Percentiles rank a stretch among this genome's conserved stretches.
phyloP scores from a whole-genome alignment of 2,888 invertebrate genomes.

The Tuta absoluta region DNA sequence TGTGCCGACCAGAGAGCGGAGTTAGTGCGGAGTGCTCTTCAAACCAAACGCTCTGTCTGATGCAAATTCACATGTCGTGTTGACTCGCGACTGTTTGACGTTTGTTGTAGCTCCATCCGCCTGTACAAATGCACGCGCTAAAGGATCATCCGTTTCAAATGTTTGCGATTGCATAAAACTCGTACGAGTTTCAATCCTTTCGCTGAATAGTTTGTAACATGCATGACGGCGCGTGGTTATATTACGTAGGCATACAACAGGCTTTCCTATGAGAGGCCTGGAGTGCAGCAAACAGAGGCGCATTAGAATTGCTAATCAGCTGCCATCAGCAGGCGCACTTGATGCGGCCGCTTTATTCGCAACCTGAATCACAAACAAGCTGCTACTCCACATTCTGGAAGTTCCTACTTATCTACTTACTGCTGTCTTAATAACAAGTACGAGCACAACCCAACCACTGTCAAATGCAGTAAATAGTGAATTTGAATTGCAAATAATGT shows the following conservation, averaged over 20 bases:
- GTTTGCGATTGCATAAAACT: too few relatives aligned
- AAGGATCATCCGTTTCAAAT: constrained; percentile 17
- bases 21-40: constrained; percentile 8
- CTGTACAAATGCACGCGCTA: constrained; percentile 3
- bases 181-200: background rate
- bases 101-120: constrained; percentile 1
- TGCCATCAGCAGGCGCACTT: constrained; percentile 26
- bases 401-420: background rate
- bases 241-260: constrained; percentile 2
- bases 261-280: constrained; percentile 17
- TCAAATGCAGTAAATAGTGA: constrained; percentile 5
- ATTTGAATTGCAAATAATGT: constrained; percentile 9
- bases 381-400: background rate
- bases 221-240: background rate
- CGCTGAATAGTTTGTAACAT: background rate
- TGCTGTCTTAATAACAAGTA: background rate
- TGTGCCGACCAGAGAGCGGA: background rate
- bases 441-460: background rate
- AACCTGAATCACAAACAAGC: constrained; percentile 8
- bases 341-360: constrained; percentile 9
- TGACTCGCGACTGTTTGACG: constrained; percentile 12
- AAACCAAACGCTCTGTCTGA: constrained; percentile 18
- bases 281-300: constrained; percentile 29
- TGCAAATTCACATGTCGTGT: constrained; percentile 19
- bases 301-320: constrained; percentile 36